Base-by-base conservation (phyloP, 2,113 vertebrate genomes). In the Otolemur garnettii region DNA sequence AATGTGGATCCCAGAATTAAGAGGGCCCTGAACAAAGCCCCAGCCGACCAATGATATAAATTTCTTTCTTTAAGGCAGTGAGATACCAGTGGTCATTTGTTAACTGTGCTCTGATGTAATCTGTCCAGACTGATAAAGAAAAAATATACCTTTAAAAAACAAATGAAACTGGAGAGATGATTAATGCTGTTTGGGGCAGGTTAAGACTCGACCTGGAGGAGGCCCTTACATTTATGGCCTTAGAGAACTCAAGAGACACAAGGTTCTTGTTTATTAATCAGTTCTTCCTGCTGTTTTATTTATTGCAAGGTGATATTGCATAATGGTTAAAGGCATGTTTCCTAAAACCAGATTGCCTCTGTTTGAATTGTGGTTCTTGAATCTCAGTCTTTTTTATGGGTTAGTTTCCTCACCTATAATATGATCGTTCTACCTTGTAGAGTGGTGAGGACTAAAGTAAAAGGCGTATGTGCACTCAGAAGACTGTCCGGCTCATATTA, bases 341-440 rank as follows among this genome's bases (percentile, higher is more conserved):
- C 79, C 15, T 75, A 53, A 78, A 91, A 38, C 6, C 19, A 66
- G 10, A 57, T 7, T 72, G 30, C 7, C 66, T 71, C 0, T 55
- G 2, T n/a, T 35, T 38, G 11, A 64, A 68, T 69, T 0, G 18
- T 28, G 77, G 15, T 4, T 66, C 4, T 57, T 74, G 21, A 8
- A 64, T 38, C 19, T 81, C 19, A 66, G 33, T 5, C 13, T 12
- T 69, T 35, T 82, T 33, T 75, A 38, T 38, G 12, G 11, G 64
- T 80, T 7, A 28, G 5, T 94, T 96, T 96, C 57, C 33, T 95
- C 30, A 50, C 50, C 64, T 95, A 7, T 93, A 75, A 93, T 10
- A 74, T 86, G 38, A 72, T 50, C 59, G 78, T 38, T 69, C 8
- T 71, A 33, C 1, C 0, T 80, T 9, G 69, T 42, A 71, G 33